Evolutionary conservation across 2,797 vertebrate species (phyloP).

Genomic region (Sardinella longiceps): DNA sequence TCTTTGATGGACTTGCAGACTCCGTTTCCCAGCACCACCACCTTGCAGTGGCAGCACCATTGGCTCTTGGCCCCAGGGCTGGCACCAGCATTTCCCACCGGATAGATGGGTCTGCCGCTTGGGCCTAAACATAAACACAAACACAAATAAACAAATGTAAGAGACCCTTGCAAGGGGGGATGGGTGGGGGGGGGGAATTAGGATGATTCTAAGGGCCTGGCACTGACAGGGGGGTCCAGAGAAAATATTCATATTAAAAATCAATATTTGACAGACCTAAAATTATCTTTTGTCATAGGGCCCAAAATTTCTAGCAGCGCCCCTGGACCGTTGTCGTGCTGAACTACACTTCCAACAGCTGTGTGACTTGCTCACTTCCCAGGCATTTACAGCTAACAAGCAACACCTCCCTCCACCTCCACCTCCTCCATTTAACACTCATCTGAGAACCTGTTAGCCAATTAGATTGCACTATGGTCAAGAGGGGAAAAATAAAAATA

Average conservation of each 20-base stretch:
- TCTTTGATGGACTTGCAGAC: slow-evolving; percentile 82
- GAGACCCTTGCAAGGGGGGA: no score
- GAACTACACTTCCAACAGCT: no score
- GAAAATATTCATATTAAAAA: no score
- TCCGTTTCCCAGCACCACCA: slow-evolving; percentile 86
- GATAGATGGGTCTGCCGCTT: slow-evolving; percentile 72
- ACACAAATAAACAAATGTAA: slow-evolving; percentile 26
- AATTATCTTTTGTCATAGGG: no score
- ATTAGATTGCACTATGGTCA: not conserved
- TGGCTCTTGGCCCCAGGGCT: slow-evolving; percentile 70
- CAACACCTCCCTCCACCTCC: not conserved
- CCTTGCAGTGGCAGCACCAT: slow-evolving; percentile 90
- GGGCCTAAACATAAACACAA: slow-evolving; percentile 62
- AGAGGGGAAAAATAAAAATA: not conserved
- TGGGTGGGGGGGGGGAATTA: no score
- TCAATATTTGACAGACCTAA: no score
- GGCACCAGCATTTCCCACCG: slow-evolving; percentile 51
- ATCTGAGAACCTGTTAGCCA: slow-evolving; percentile 1
- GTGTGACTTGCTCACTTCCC: no score
- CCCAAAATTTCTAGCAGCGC: no score
- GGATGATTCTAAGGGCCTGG: no score
- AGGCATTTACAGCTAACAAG: no score
- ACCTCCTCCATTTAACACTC: not conserved
- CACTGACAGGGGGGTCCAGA: no score
- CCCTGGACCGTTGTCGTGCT: no score